Base-by-base conservation (phyloP, 1,140 invertebrate genomes). In the Laupala kohalensis region DNA sequence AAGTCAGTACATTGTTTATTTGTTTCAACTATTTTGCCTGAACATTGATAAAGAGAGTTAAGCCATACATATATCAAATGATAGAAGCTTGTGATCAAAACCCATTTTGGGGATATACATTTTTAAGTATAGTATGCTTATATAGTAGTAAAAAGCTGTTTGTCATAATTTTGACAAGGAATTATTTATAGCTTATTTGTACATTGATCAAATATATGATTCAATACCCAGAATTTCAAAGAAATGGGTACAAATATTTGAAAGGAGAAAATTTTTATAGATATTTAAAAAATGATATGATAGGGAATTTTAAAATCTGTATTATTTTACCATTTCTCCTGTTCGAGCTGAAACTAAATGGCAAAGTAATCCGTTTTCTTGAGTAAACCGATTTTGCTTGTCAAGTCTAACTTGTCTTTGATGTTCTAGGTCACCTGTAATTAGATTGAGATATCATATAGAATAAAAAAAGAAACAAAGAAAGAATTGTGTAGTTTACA, bases 311-410 rank as follows among this genome's bases (percentile, higher is more conserved):
- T 25, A 25, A 66, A 25, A 25, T 25, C 13, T 25, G 1, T 12
- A 53, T n/a, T 19, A 27, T 80, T 82, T 84, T 82, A 95, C 92
- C 80, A 89, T 89, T 85, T 96, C 94, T 13, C 93, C 93, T 28
- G 93, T 95, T 80, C 92, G 90, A 13, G 93, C 93, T 9, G 93
- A 95, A 65, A 94, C 88, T 76, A 90, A 88, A 79, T 89, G 89
- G 76, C 86, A 88, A 70, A 86, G 84, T 77, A 95, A 83, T 29
- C 88, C 84, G 81, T 92, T 84, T 75, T 94, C 89, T 37, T 89
- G 86, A 15, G 90, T 88, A 80, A 94, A 93, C 76, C 87, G 86
- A 75, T 89, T 86, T 65, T 92, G 92, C 77, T 86, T 88, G n/a
- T 94, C 92, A 70, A 89, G 78, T 76, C 90, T 86, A 5, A 96